These are phyloP conservation scores for Yasuhikotakia modesta DNA, from an alignment of 2,797 vertebrate species.

Conservation along the genomic window DNA sequence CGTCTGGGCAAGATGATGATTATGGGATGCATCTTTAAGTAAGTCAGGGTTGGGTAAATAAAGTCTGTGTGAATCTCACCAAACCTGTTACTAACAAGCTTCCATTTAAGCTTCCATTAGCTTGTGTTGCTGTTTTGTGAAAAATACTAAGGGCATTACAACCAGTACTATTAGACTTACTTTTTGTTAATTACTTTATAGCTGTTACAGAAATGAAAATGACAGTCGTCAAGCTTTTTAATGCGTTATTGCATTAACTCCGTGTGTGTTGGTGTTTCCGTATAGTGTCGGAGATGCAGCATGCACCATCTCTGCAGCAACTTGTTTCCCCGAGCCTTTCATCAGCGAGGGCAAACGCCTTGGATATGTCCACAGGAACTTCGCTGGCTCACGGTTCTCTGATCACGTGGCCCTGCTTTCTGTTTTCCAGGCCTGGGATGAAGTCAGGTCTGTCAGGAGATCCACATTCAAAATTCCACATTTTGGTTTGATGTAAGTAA, in stretches of 20 bases:
- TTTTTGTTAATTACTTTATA: no score
- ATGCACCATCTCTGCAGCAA: conserved; percentile 93
- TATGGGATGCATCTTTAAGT: conserved; percentile 97
- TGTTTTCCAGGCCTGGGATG: conserved; percentile 95
- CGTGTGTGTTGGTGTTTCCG: neutral
- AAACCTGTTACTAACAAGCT: neutral
- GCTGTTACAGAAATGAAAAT: no score
- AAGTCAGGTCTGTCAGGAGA: conserved; percentile 80
- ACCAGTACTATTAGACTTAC: no score
- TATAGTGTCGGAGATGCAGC: conserved; percentile 90
- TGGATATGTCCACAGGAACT: conserved; percentile 92
- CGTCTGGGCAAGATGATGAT: conserved; percentile 99
- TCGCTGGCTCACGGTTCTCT: conserved; percentile 88
- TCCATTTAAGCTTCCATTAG: no score
- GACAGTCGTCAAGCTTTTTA: no score
- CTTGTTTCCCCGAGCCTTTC: conserved; percentile 94
- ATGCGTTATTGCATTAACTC: neutral
- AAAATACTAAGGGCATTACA: no score
- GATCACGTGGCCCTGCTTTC: conserved; percentile 93
- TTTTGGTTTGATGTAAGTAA: neutral
- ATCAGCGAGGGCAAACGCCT: conserved; percentile 91
- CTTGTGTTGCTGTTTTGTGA: no score
- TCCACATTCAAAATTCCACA: neutral
- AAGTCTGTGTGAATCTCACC: neutral
- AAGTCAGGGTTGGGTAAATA: no score